phyloP scores from a whole-genome alignment of 1,140 invertebrate species.

The Zaprionus camerounensis region DNA sequence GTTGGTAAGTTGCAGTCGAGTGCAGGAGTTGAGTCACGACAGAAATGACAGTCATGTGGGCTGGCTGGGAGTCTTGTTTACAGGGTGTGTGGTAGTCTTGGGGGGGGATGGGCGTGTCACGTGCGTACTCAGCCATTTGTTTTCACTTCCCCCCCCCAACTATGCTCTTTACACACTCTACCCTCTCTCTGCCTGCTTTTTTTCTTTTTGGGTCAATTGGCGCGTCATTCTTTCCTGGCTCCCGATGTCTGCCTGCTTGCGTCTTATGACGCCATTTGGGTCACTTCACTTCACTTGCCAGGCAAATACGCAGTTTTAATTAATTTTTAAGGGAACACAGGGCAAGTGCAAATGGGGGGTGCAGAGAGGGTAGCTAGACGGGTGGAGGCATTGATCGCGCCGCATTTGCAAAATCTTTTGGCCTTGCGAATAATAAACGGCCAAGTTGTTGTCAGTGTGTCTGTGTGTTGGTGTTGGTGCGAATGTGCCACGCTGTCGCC shows the following conservation, averaged over 20 bases:
- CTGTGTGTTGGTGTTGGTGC: background rate
- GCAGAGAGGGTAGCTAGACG: background rate
- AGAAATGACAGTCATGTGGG: constrained; percentile 1
- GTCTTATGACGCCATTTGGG: constrained; percentile 42
- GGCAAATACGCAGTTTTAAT: constrained; percentile 35
- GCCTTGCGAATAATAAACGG: constrained; percentile 16
- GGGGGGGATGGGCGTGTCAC: background rate
- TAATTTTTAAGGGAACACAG: constrained; percentile 27
- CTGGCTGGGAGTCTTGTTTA: background rate
- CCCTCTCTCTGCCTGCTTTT: background rate
- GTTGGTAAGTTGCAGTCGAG: background rate
- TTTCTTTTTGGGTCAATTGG: constrained; percentile 22
- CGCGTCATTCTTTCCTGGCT: constrained; percentile 26
- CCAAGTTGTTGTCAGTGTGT: background rate
- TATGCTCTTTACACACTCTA: background rate
- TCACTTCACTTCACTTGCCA: constrained; percentile 29
- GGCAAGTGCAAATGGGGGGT: too few relatives aligned
- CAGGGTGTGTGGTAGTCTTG: background rate
- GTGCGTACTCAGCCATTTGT: constrained; percentile 1
- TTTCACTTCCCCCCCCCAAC: background rate
- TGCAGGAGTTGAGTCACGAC: background rate
- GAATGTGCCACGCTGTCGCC: constrained; percentile 13
- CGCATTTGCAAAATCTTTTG: constrained; percentile 27
- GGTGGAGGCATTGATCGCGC: too few relatives aligned
- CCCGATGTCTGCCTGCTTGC: constrained; percentile 10